phyloP scores from a whole-genome alignment of 2,113 vertebrate genomes.

The Aplodontia rufa region DNA sequence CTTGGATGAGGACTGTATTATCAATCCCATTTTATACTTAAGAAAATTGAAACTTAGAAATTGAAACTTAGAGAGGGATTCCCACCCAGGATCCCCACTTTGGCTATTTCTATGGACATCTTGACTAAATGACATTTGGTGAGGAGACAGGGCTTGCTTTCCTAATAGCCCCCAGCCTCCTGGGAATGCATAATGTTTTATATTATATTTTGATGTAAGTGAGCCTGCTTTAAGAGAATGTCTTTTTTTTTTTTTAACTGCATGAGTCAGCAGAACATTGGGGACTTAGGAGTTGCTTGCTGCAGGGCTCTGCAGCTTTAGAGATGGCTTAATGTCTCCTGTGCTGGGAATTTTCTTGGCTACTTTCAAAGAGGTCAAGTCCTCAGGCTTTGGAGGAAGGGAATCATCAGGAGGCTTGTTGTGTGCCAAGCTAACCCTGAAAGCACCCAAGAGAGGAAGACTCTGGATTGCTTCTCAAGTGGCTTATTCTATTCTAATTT shows the following conservation, averaged over 20 bases:
- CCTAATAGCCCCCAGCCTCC: background rate
- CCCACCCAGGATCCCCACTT: background rate
- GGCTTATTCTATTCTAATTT: conserved; percentile 17
- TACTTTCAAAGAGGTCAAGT: background rate
- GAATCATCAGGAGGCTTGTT: background rate
- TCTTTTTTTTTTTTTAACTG: background rate
- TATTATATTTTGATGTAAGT: background rate
- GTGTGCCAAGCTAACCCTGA: background rate
- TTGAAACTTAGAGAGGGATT: background rate
- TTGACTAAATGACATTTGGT: background rate
- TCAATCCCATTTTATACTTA: background rate
- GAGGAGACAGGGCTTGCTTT: background rate
- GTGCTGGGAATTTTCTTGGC: conserved; percentile 16
- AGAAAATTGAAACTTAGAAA: background rate
- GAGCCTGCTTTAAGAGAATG: background rate
- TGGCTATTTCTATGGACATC: fast-evolving
- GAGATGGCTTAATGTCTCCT: background rate
- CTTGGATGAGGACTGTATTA: background rate
- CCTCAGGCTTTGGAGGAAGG: background rate
- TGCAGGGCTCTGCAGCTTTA: background rate
- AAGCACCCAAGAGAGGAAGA: background rate
- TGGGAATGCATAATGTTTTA: background rate
- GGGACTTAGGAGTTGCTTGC: background rate
- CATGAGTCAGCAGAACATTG: background rate
- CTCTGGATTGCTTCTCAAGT: background rate